Percentiles rank a stretch among this genome's conserved stretches.
These are phyloP conservation scores for Lonchura striata DNA, from an alignment of 2,113 vertebrate species.

Conservation along the genomic window DNA sequence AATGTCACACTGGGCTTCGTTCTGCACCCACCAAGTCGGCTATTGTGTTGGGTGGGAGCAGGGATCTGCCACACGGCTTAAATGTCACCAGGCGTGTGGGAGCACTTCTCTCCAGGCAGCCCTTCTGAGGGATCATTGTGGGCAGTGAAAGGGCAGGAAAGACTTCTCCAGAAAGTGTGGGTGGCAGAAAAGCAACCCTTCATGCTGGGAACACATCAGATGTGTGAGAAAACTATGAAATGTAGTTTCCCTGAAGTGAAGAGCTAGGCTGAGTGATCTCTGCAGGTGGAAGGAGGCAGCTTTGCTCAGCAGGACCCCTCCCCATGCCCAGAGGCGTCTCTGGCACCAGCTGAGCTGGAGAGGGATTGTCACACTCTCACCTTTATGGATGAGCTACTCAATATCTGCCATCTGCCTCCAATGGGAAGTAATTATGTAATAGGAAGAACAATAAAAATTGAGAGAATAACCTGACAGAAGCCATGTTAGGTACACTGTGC, in stretches of 20 bases:
- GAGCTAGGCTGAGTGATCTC: background rate
- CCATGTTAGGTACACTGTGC: background rate
- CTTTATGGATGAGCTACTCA: background rate
- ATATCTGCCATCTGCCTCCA: background rate
- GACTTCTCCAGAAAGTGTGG: conserved; percentile 13
- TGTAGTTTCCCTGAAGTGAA: background rate
- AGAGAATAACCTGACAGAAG: background rate
- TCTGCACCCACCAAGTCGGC: background rate
- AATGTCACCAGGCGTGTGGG: conserved; percentile 62
- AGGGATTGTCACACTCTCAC: background rate
- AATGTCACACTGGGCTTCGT: conserved; percentile 41
- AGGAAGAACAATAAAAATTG: background rate
- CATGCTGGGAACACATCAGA: background rate
- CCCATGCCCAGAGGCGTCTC: background rate
- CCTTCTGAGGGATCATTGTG: conserved; percentile 45
- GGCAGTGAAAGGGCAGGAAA: conserved; percentile 31
- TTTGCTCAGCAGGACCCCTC: background rate
- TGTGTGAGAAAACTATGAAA: background rate
- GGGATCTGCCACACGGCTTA: background rate
- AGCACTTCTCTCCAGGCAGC: conserved; percentile 1
- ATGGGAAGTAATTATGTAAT: background rate
- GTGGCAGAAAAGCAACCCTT: conserved; percentile 16
- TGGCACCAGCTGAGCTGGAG: background rate
- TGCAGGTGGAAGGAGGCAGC: background rate
- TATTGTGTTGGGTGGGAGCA: conserved; percentile 15